A percentile compares a stretch with the other conserved stretches of the same genome.
Conservation (phyloP, 2,888 invertebrate genomes). For the Leptinotarsa peninsularis region DNA sequence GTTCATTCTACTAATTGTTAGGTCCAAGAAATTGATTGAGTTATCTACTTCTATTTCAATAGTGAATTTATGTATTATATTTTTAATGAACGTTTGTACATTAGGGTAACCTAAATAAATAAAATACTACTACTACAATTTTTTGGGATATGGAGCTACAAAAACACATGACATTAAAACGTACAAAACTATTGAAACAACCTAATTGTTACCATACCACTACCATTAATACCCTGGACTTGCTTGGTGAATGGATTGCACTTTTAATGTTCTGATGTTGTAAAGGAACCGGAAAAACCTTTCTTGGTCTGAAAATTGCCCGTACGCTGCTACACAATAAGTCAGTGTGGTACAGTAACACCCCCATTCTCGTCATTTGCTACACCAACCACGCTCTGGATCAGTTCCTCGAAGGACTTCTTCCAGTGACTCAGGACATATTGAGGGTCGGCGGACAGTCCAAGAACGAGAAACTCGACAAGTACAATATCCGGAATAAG, state of each 20-base stretch:
- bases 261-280: background rate
- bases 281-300: slow-evolving; percentile 85
- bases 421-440: slow-evolving; percentile 15
- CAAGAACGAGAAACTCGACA: slow-evolving; percentile 70
- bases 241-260: background rate
- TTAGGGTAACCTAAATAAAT: too few species aligned
- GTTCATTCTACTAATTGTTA: too few species aligned
- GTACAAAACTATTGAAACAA: too few species aligned
- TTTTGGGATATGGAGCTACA: too few species aligned
- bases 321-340: slow-evolving; percentile 74
- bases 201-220: too few species aligned
- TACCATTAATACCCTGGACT: too few species aligned
- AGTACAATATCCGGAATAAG: slow-evolving; percentile 58
- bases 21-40: too few species aligned
- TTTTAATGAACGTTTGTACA: too few species aligned
- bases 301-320: slow-evolving; percentile 81
- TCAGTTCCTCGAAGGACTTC: slow-evolving; percentile 82
- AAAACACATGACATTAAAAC: too few species aligned
- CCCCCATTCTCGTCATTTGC: slow-evolving; percentile 81
- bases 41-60: too few species aligned
- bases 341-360: slow-evolving; percentile 62
- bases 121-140: too few species aligned
- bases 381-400: slow-evolving; percentile 90
- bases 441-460: slow-evolving; percentile 68
- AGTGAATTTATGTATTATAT: too few species aligned